phyloP scores from a whole-genome alignment of 1,140 invertebrate genomes.

The Drosophila kohkoa region DNA sequence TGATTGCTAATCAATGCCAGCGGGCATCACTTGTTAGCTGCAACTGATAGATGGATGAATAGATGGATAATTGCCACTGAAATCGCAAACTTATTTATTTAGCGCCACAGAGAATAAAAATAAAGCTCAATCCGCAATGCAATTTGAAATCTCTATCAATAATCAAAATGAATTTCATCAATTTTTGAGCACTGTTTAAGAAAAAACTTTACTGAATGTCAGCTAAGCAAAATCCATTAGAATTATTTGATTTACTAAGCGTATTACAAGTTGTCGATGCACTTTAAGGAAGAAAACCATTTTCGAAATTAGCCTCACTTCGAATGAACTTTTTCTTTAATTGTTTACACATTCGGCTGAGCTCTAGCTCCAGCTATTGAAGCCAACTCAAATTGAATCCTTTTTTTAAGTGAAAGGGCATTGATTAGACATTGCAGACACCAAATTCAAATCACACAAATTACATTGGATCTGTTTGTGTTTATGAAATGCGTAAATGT shows the following conservation, averaged over 20 bases:
- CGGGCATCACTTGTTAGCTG: conserved; percentile 23
- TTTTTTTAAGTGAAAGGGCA: not conserved
- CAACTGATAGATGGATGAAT: conserved; percentile 6
- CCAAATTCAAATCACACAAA: conserved; percentile 33
- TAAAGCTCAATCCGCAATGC: conserved; percentile 6
- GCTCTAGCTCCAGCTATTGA: not conserved
- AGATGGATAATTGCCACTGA: not conserved
- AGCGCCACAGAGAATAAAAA: not conserved
- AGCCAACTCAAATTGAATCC: not conserved
- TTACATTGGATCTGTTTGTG: conserved; percentile 70
- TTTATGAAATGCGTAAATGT: conserved; percentile 66
- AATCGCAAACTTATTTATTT: conserved; percentile 22
- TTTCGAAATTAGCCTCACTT: too few species aligned
- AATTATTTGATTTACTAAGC: too few species aligned
- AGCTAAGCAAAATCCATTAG: not conserved
- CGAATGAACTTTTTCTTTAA: not conserved
- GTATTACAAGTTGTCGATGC: too few species aligned
- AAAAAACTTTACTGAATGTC: not conserved
- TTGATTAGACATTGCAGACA: not conserved
- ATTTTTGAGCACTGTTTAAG: not conserved
- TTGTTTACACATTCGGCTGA: not conserved
- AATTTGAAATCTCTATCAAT: conserved; percentile 2
- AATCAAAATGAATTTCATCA: not conserved
- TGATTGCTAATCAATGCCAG: conserved; percentile 40
- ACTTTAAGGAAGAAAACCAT: too few species aligned